Evolutionary conservation across 2,113 vertebrate genomes (phyloP).

Genomic region (Panurus biarmicus): DNA sequence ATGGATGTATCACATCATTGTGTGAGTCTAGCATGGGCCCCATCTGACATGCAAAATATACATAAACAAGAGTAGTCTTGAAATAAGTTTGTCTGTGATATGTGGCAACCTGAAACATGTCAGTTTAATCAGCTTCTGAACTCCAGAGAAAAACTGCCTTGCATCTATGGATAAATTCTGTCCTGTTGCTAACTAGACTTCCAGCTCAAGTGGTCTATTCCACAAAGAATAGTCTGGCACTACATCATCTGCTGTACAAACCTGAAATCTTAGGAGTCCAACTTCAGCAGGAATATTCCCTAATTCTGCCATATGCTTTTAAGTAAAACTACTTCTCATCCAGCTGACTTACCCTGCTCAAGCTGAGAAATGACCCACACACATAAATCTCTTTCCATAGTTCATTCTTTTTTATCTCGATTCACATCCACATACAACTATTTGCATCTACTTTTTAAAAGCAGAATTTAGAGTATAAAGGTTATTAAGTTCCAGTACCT

Average conservation of each 20-base stretch:
- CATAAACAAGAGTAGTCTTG: neutral
- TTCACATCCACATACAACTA: neutral
- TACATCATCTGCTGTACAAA: neutral
- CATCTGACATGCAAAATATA: neutral
- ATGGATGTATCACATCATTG: neutral
- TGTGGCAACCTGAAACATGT: neutral
- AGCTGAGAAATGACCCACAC: neutral
- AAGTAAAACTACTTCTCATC: neutral
- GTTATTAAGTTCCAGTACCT: neutral
- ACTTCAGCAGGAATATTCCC: neutral
- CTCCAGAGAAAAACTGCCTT: neutral
- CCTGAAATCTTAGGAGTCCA: neutral
- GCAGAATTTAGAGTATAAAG: neutral
- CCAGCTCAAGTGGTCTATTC: neutral
- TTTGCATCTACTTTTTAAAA: neutral
- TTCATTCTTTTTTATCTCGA: neutral
- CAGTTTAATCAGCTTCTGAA: neutral
- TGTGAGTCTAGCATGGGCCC: neutral
- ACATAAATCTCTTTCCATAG: neutral
- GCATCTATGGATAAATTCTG: neutral
- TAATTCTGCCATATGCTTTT: neutral
- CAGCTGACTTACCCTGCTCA: neutral
- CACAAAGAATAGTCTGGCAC: neutral
- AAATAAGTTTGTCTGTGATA: neutral
- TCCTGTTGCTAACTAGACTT: neutral